A percentile compares a stretch with the other conserved stretches of the same genome.
Evolutionary conservation across 2,113 vertebrate genomes (phyloP).

Genomic region (Mirza zaza): DNA sequence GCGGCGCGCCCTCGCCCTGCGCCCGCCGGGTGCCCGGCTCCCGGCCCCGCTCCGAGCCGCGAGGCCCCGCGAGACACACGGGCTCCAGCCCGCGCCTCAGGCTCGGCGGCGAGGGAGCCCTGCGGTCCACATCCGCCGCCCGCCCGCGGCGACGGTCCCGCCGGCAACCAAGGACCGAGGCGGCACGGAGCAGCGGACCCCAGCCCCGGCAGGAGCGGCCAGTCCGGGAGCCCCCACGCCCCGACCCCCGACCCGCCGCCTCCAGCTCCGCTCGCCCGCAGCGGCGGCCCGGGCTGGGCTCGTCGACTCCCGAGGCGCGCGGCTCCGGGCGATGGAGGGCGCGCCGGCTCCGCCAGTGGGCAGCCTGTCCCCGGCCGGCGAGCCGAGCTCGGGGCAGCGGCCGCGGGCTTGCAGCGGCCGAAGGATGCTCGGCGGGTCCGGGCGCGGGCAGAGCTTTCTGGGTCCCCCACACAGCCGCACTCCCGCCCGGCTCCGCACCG

Average conservation of each 20-base stretch:
- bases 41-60: background rate
- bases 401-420: background rate
- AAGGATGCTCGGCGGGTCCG: background rate
- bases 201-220: background rate
- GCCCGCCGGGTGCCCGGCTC: background rate
- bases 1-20: background rate
- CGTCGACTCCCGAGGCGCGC: conserved; percentile 50
- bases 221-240: background rate
- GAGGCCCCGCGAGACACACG: background rate
- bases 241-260: background rate
- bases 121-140: background rate
- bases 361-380: background rate
- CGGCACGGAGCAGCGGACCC: background rate
- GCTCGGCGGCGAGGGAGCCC: background rate
- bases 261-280: background rate
- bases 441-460: background rate
- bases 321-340: conserved; percentile 35
- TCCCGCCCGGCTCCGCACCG: background rate
- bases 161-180: background rate
- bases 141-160: background rate
- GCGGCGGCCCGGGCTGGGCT: background rate
- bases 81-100: background rate
- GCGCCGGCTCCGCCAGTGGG: conserved; percentile 25
- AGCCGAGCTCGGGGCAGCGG: background rate
- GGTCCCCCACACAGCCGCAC: background rate